Evolutionary conservation across 2,113 vertebrate species (phyloP), one percentile per base, ranked within the genome.

Genomic region (Eidolon helvum): DNA sequence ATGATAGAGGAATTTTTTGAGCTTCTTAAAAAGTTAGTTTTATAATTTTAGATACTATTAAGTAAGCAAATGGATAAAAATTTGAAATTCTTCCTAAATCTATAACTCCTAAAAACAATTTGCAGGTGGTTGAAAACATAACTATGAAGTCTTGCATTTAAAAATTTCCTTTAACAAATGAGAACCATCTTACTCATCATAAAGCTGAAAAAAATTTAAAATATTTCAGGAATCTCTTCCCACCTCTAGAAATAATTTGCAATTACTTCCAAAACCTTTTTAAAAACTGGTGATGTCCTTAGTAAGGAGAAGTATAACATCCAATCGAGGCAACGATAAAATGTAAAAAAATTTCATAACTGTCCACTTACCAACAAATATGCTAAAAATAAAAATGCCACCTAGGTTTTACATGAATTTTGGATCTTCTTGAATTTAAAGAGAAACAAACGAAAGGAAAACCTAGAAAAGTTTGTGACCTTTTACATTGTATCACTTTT

Each of bases 361-460:
- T 92, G 43, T 80, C 88, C 87, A 93, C 68, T 95, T 91, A 89
- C 91, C 87, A 96, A 95, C 82, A 96, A 87, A 95, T 78, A 63
- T 57, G 90, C 72, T 79, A 65, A 71, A 93, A 77, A 16, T 38
- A 90, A 78, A 87, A 89, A 80, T 74, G 21, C 19, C 6, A 26
- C 28, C 11, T 53, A 40, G 22, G 8, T 74, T 89, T 95, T 68
- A 50, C 15, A 21, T 68, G 16, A 95, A 86, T 38, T 66, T 91
- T 28, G 53, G 45, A 19, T 69, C 11, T 89, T 71, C 45, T 77
- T 83, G 48, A 95, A 97, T 80, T 59, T 38, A 65, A 75, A 89
- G 24, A 71, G 43, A 50, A 78, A 91, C 4, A 87, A 80, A 91
- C 4, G 6, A 14, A 69, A 78, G 19, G 9, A 24, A 87, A 77